Evolutionary conservation across 2,797 vertebrate species (phyloP).

Genomic region (Myioborus miniatus): DNA sequence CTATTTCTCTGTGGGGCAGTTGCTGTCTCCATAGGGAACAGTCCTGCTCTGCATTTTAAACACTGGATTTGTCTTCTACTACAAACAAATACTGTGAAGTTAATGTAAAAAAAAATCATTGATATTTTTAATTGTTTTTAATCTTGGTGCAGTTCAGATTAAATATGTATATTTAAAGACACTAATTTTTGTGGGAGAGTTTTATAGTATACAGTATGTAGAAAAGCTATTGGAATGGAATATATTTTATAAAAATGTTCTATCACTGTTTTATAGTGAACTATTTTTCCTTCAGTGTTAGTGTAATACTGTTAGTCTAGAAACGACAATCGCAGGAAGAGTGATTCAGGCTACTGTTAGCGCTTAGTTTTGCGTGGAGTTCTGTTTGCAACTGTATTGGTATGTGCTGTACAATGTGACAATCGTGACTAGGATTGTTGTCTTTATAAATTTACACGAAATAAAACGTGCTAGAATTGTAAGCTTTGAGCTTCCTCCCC

Average conservation of each 20-base stretch:
- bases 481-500: slow-evolving; percentile 14
- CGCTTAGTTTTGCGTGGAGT: slow-evolving; percentile 57
- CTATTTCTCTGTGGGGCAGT: slow-evolving; percentile 33
- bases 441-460: slow-evolving; percentile 67
- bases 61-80: slow-evolving; percentile 76
- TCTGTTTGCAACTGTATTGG: slow-evolving; percentile 63
- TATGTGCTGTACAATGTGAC: slow-evolving; percentile 72
- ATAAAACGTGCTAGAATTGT: slow-evolving; percentile 70
- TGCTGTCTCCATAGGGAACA: slow-evolving; percentile 11
- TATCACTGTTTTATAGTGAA: slow-evolving; percentile 75
- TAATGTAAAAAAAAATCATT: slow-evolving; percentile 57
- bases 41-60: slow-evolving; percentile 58
- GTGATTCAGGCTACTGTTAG: slow-evolving; percentile 48
- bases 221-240: slow-evolving; percentile 58
- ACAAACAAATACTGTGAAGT: slow-evolving; percentile 77
- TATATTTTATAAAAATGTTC: slow-evolving; percentile 73
- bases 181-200: slow-evolving; percentile 72
- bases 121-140: slow-evolving; percentile 71
- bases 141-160: slow-evolving; percentile 63
- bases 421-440: slow-evolving; percentile 70
- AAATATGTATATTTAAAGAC: slow-evolving; percentile 71
- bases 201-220: slow-evolving; percentile 73
- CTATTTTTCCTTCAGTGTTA: slow-evolving; percentile 67
- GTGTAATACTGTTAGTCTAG: slow-evolving; percentile 69
- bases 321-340: slow-evolving; percentile 69